These are phyloP conservation scores for Leucania comma DNA, from an alignment of 2,888 invertebrate genomes.

Conservation along the genomic window DNA sequence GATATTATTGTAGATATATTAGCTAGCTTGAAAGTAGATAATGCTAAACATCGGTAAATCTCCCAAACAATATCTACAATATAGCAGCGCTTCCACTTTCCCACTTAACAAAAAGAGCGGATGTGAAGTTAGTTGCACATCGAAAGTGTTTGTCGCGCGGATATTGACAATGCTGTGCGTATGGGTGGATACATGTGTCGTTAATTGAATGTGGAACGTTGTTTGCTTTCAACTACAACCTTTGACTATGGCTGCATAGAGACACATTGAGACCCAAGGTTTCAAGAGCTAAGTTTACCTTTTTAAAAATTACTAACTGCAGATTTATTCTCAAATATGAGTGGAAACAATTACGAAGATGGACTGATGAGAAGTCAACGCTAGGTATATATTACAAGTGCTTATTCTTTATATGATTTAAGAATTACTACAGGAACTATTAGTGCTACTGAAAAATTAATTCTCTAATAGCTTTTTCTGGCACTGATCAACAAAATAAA, in stretches of 20 bases:
- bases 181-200: slow-evolving; percentile 25
- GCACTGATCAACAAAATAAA: neutral
- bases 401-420: neutral
- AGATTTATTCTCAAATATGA: too few species aligned
- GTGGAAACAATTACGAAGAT: too few species aligned
- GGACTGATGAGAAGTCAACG: too few species aligned
- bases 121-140: slow-evolving; percentile 71
- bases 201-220: slow-evolving; percentile 17
- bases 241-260: neutral
- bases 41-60: neutral
- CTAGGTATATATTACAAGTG: too few species aligned
- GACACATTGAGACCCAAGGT: neutral
- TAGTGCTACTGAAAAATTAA: neutral
- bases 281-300: too few species aligned
- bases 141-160: slow-evolving; percentile 42
- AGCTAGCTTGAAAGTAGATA: neutral
- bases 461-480: neutral
- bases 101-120: slow-evolving; percentile 1
- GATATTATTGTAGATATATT: neutral
- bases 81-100: neutral
- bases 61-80: neutral
- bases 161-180: slow-evolving; percentile 44
- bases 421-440: neutral
- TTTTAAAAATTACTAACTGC: neutral
- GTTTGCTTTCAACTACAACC: slow-evolving; percentile 6